phyloP scores from a whole-genome alignment of 2,113 vertebrate species.

The Talpa occidentalis region DNA sequence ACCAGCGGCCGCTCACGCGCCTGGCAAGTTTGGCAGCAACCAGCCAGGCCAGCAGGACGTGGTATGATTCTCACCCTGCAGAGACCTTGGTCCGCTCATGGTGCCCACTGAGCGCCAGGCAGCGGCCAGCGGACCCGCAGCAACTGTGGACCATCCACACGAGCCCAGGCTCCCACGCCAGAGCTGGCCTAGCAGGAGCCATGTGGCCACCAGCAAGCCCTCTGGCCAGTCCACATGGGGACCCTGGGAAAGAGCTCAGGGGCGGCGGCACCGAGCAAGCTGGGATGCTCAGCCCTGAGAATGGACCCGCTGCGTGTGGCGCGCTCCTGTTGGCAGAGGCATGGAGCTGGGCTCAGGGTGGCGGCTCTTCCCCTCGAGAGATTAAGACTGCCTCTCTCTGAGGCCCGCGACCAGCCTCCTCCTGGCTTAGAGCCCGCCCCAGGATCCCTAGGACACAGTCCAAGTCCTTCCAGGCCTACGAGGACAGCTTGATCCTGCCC shows the following conservation, averaged over 20 bases:
- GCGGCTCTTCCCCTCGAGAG: fast-evolving
- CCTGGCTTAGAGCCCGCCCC: neutral
- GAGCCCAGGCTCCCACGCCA: neutral
- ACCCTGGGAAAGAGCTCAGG: neutral
- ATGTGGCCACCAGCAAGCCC: too few relatives aligned
- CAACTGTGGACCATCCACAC: fast-evolving
- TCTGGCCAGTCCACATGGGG: fast-evolving
- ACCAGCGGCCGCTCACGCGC: fast-evolving
- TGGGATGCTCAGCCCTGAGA: fast-evolving
- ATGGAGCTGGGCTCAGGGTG: too few relatives aligned
- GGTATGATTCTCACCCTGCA: fast-evolving
- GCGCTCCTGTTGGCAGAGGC: neutral
- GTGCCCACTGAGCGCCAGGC: fast-evolving
- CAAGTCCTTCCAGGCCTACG: neutral
- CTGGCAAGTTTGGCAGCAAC: fast-evolving
- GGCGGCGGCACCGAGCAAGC: neutral
- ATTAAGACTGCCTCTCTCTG: neutral
- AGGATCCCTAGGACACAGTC: neutral
- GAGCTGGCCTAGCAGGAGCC: too few relatives aligned
- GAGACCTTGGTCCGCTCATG: fast-evolving
- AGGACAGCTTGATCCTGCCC: fast-evolving
- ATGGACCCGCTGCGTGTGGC: fast-evolving
- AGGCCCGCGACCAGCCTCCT: neutral
- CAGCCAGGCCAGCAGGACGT: fast-evolving
- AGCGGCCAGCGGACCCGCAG: fast-evolving